Conservation (phyloP, 1,140 invertebrate species). For the Nasonia longicornis region DNA sequence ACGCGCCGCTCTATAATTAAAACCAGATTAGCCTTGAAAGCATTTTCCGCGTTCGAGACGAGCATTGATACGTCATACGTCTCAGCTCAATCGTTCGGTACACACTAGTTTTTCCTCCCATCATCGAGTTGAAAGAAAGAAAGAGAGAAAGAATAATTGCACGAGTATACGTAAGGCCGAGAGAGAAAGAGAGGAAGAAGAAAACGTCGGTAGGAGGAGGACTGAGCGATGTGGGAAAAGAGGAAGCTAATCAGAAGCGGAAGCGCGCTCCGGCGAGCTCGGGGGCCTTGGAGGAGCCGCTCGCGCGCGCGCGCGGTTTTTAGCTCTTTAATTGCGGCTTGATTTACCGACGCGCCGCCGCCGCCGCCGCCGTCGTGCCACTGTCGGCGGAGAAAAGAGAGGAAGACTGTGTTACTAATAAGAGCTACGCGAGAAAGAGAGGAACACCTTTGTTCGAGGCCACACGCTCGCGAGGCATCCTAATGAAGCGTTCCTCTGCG, state of each 20-base stretch:
- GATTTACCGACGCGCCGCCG: constrained; percentile 57
- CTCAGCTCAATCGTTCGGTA: too few relatives aligned
- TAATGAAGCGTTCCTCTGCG: constrained; percentile 9
- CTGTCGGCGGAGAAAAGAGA: background rate
- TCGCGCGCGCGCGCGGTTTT: constrained; percentile 57
- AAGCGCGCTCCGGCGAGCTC: constrained; percentile 66
- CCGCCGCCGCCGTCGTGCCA: constrained; percentile 10
- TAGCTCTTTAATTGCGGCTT: constrained; percentile 69
- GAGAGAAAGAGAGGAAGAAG: constrained; percentile 20
- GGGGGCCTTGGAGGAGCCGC: constrained; percentile 63
- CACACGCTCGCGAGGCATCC: background rate
- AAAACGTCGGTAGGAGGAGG: constrained; percentile 42
- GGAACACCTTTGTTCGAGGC: constrained; percentile 5
- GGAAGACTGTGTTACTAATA: constrained; percentile 14
- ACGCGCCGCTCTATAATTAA: constrained; percentile 29
- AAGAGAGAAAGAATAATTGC: constrained; percentile 1
- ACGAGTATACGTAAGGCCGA: background rate
- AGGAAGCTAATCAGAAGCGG: constrained; percentile 70
- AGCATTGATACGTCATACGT: background rate
- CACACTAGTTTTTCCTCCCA: background rate
- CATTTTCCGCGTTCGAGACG: background rate
- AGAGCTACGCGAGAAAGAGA: background rate
- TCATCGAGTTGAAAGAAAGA: constrained; percentile 8
- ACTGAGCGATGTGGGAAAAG: constrained; percentile 64
- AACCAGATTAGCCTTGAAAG: constrained; percentile 37